Base-by-base conservation (phyloP, 2,888 invertebrate genomes). In the Diadromus collaris region DNA sequence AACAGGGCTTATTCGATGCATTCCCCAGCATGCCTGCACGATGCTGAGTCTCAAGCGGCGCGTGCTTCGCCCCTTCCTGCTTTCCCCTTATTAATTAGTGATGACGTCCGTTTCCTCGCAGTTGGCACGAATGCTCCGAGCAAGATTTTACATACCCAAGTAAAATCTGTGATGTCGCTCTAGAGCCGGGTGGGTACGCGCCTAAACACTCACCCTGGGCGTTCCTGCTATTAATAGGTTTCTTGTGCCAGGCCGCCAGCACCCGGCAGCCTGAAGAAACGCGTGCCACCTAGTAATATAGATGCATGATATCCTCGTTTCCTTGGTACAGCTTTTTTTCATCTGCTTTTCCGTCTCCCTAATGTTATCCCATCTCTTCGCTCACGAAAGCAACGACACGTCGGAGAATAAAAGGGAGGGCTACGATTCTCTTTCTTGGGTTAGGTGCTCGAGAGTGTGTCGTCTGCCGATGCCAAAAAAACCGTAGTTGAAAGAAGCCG, bases 71-170 rank as follows among this genome's bases (percentile, higher is more conserved):
- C 71, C 75, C 60, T 56, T 67, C 51, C 27, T 56, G 29, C 56
- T 58, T 65, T 70, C 80, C 81, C 82, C 81, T 72, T 84, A 84
- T 85, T 86, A 84, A 85, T 85, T 83, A 85, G 82, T 78, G 81
- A 81, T 81, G 85, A 85, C 84, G 82, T 79, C 80, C 81, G 83
- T 80, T 86, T 85, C 83, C 85, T 82, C 79, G 80, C 84, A 83
- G 82, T 82, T 83, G 83, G 84, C 79, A 61, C 21, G 63, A 38
- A 19, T 34, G 27, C 60, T 73, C 34, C 6, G 41, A 60, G 29
- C 34, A 64, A 41, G 68, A 68, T 72, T 72, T 71, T 16, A 24
- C 38, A 27, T 32, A 24, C 32, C 48, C 46, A 10, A 60, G 74
- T 41, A 16, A 41, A 41, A 41, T 34, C 74, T 70, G 32, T 21